phyloP scores from a whole-genome alignment of 1,140 invertebrate species.

The Orussus abietinus region DNA sequence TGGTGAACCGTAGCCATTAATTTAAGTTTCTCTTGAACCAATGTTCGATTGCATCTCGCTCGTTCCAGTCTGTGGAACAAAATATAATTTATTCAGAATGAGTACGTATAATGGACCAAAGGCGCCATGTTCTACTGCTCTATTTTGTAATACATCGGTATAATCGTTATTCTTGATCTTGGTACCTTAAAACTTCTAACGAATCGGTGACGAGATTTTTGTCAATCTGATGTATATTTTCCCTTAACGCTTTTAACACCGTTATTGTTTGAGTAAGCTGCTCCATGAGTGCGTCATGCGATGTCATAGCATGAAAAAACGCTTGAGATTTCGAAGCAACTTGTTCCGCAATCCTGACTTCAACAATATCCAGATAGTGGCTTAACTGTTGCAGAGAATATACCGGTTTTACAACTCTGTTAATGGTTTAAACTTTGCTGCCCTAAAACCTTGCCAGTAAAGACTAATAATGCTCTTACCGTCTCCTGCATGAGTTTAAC shows the following conservation, averaged over 20 bases:
- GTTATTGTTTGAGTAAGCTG: slow-evolving; percentile 79
- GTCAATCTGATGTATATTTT: slow-evolving; percentile 70
- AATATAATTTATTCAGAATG: too few species aligned
- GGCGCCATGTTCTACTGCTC: too few species aligned
- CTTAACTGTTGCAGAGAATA: slow-evolving; percentile 62
- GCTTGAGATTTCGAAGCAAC: slow-evolving; percentile 93
- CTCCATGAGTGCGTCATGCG: slow-evolving; percentile 89
- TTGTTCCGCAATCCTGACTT: slow-evolving; percentile 92
- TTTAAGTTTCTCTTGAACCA: slow-evolving; percentile 74
- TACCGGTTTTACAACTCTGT: slow-evolving; percentile 8
- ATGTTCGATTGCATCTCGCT: slow-evolving; percentile 60
- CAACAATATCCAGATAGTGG: slow-evolving; percentile 92
- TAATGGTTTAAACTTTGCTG: background rate
- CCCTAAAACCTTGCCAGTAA: too few species aligned
- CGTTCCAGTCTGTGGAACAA: slow-evolving; percentile 50
- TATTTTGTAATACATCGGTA: too few species aligned
- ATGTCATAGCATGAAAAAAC: slow-evolving; percentile 96
- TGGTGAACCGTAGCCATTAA: slow-evolving; percentile 94
- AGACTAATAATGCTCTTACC: too few species aligned
- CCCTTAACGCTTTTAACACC: slow-evolving; percentile 71
- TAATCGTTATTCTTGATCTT: background rate
- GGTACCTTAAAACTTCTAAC: slow-evolving; percentile 70
- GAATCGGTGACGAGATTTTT: slow-evolving; percentile 75
- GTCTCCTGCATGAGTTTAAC: slow-evolving; percentile 63
- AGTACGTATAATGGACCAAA: too few species aligned